Conservation (phyloP, 2,888 invertebrate species). For the Matsumyia berberina region DNA sequence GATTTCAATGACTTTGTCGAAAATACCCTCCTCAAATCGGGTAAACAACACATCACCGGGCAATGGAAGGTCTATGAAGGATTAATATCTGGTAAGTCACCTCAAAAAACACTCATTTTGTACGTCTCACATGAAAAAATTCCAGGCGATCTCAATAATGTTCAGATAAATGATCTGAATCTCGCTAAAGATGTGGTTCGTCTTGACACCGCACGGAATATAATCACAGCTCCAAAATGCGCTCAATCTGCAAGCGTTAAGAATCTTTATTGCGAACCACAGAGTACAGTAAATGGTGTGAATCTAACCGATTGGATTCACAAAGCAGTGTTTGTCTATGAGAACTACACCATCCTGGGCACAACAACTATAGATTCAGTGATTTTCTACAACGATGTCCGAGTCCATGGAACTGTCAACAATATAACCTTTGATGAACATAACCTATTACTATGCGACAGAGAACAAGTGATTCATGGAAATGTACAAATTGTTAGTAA, state of each 20-base stretch:
- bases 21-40: slow-evolving; percentile 83
- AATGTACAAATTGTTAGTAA: slow-evolving; percentile 79
- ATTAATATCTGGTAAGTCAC: slow-evolving; percentile 73
- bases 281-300: slow-evolving; percentile 83
- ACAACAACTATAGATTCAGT: slow-evolving; percentile 81
- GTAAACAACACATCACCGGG: slow-evolving; percentile 83
- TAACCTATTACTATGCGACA: slow-evolving; percentile 81
- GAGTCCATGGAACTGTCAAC: slow-evolving; percentile 82
- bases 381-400: slow-evolving; percentile 81
- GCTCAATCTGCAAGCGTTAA: slow-evolving; percentile 82
- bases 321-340: slow-evolving; percentile 83
- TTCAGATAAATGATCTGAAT: slow-evolving; percentile 85
- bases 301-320: slow-evolving; percentile 85
- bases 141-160: slow-evolving; percentile 81
- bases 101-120: not conserved
- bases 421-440: slow-evolving; percentile 83
- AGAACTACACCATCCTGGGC: slow-evolving; percentile 84
- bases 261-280: slow-evolving; percentile 81
- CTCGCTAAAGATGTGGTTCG: slow-evolving; percentile 85
- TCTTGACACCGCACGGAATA: slow-evolving; percentile 82
- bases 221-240: slow-evolving; percentile 84
- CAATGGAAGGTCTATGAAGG: slow-evolving; percentile 80
- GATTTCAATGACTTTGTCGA: slow-evolving; percentile 84
- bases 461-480: slow-evolving; percentile 79
- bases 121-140: not conserved